Evolutionary conservation across 1,140 invertebrate species (phyloP), one percentile per base, ranked within the genome.

Genomic region (Trichonephila inaurata): DNA sequence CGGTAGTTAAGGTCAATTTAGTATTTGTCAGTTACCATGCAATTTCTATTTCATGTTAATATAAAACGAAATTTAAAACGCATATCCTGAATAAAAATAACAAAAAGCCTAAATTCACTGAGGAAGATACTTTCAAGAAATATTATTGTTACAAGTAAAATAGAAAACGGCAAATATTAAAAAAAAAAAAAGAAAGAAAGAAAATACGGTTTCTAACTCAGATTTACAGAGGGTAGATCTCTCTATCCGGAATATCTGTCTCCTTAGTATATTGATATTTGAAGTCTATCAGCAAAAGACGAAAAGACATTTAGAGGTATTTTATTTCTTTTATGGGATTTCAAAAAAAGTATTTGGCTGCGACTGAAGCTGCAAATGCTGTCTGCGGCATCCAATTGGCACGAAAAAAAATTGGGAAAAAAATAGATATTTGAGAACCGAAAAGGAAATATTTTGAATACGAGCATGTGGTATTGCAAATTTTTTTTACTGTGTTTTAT

Each of bases 291-390:
- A 7, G 10, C 51, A 51, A 10, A 51, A 51, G 51, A 51, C 7
- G 10, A 12, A 21, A 58, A 89, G 33, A 77, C 64, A 77, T 40
- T 24, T 58, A n/a, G n/a, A 40, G 60, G 3, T 72, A 21, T 89
- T 89, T 89, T 89, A 89, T 89, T 89, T 69, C 44, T 89, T 87
- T 33, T 40, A 10, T 40, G 33, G 51, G 88, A 89, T 89, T 89
- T 89, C 64, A 12, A 10, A n/a, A 51, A 51, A 51, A 51, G 7
- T 51, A 51, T 51, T 51, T 51, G 64, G 64, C 62, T 44, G 69
- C 87, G 64, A 89, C 58, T 44, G 64, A 89, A 89, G 58, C 33
- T 89, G 87, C 66, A 89, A 89, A 89, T 89, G 62, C 87, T 21
- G 18, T 24, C 66, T 89, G 88, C 72, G 33, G 66, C 40, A 77